A percentile compares a stretch with the other conserved stretches of the same genome.
Conservation (phyloP, 2,888 invertebrate genomes). For the Ectropis crepuscularia region DNA sequence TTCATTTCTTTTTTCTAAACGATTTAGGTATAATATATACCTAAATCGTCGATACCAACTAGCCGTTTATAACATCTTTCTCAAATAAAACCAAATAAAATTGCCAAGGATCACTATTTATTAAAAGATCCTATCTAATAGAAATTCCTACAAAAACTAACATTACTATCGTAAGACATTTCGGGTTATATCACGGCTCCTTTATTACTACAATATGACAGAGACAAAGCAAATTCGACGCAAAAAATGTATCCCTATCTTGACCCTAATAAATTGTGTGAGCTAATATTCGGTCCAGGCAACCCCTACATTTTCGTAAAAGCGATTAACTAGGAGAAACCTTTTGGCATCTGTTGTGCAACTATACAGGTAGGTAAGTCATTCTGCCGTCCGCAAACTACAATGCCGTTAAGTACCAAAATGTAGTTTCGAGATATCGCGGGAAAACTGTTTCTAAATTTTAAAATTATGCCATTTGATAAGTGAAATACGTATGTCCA, state of each 20-base stretch:
- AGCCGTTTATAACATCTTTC: conserved; percentile 1
- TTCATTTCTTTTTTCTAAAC: too few species aligned
- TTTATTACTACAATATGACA: conserved; percentile 31
- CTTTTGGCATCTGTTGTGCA: conserved; percentile 1
- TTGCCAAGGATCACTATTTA: conserved; percentile 2
- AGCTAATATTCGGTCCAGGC: conserved; percentile 26
- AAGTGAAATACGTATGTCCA: too few species aligned
- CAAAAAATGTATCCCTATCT: conserved; percentile 28
- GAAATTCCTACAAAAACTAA: conserved; percentile 27
- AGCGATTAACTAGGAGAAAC: conserved; percentile 19
- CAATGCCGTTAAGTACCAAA: too few species aligned
- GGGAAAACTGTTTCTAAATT: too few species aligned
- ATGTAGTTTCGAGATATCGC: too few species aligned
- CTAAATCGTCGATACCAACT: neutral
- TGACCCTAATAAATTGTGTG: conserved; percentile 32
- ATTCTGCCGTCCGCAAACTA: too few species aligned
- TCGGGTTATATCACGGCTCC: conserved; percentile 22
- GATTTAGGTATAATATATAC: too few species aligned
- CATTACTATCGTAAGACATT: conserved; percentile 23
- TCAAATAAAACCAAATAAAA: conserved; percentile 14
- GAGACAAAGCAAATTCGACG: conserved; percentile 32
- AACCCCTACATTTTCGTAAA: conserved; percentile 13
- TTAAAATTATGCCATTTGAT: too few species aligned
- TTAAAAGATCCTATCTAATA: conserved; percentile 17
- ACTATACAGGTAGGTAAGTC: neutral